These are phyloP conservation scores for Axis porcinus DNA, from an alignment of 2,113 vertebrate genomes.

Conservation along the genomic window DNA sequence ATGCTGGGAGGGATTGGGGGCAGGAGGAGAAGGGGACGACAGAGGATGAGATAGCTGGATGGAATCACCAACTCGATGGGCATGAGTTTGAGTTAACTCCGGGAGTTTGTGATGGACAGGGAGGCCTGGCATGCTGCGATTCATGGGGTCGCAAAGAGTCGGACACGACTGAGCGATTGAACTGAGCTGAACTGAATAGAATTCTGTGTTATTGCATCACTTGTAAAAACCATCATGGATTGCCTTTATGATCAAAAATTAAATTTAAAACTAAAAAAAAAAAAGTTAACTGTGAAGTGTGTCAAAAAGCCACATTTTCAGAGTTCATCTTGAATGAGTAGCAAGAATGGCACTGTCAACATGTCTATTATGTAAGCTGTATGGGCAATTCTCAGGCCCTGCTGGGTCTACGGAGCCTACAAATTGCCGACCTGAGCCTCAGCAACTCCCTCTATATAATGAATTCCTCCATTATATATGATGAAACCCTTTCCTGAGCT, in stretches of 20 bases:
- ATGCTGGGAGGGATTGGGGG: too few relatives aligned
- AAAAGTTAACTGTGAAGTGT: not conserved
- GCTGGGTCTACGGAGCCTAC: not conserved
- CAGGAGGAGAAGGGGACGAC: too few relatives aligned
- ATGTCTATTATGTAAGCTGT: not conserved
- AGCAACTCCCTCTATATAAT: not conserved
- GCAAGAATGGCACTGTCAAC: not conserved
- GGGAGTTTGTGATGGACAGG: too few relatives aligned
- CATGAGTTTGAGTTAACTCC: too few relatives aligned
- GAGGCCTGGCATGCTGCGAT: too few relatives aligned
- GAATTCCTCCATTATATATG: not conserved
- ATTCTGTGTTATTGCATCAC: not conserved
- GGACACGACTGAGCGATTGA: too few relatives aligned
- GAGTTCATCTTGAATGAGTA: not conserved
- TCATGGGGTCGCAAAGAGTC: too few relatives aligned
- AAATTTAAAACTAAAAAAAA: not conserved
- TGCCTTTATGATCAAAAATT: not conserved
- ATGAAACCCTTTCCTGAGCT: accelerated
- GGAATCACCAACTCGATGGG: too few relatives aligned
- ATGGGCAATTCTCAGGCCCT: not conserved
- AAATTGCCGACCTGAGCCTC: not conserved
- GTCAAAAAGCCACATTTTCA: not conserved
- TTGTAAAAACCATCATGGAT: not conserved
- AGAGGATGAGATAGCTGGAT: too few relatives aligned
- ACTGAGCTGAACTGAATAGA: not conserved